Conservation (phyloP, 2,888 invertebrate genomes). For the Drosophila gaucha region DNA sequence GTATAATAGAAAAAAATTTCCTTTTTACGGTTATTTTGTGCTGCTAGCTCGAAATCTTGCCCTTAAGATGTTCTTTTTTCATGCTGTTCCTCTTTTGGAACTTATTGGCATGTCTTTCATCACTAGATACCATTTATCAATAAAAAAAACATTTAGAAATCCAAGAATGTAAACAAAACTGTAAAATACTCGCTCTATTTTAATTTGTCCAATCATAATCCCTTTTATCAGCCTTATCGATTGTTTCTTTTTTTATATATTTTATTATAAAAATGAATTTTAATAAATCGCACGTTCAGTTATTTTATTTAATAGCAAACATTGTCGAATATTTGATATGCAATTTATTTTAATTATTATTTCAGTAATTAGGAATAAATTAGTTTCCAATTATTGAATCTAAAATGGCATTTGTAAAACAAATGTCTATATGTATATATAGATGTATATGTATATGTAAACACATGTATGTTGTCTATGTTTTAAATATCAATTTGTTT, state of each 20-base stretch:
- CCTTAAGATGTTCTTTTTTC: too few species aligned
- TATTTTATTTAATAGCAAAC: not conserved
- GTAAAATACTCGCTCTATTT: too few species aligned
- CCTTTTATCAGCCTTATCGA: not conserved
- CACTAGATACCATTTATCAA: too few species aligned
- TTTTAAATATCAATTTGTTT: conserved; percentile 10
- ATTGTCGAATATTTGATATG: not conserved
- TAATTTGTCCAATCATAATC: not conserved
- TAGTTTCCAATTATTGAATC: not conserved
- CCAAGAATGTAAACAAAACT: not conserved
- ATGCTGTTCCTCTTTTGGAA: too few species aligned
- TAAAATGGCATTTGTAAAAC: conserved; percentile 1
- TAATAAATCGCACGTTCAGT: not conserved
- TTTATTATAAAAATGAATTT: not conserved
- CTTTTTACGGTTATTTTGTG: too few species aligned
- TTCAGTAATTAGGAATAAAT: conserved; percentile 1
- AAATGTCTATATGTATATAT: not conserved
- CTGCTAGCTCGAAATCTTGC: too few species aligned
- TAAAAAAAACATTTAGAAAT: too few species aligned
- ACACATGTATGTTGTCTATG: too few species aligned
- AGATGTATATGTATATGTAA: not conserved
- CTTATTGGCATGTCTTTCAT: too few species aligned
- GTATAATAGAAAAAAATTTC: too few species aligned
- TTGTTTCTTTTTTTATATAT: not conserved
- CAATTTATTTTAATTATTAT: conserved; percentile 1